Evolutionary conservation across 2,113 vertebrate genomes (phyloP), one percentile per base, ranked within the genome.

Genomic region (Leptobrachium leishanense): DNA sequence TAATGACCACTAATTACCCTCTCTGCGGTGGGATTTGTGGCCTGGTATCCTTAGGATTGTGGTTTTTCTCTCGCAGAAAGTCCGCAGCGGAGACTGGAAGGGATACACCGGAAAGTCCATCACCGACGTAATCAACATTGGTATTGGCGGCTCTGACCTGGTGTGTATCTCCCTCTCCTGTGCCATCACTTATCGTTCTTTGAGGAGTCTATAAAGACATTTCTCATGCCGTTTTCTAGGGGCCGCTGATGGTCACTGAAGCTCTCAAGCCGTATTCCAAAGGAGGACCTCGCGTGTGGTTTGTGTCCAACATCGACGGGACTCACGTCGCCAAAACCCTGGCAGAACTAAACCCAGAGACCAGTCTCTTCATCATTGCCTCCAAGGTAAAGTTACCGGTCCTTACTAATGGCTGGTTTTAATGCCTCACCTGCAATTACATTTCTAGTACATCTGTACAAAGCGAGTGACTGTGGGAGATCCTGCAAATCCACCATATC

Each of bases 251-350:
- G 98, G 98, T 99, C 74, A 98, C 96, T 0, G 98, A 98, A 91
- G 95, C 97, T 1, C 91, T 99, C 76, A 99, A 99, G 87, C 92
- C 93, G 0, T 99, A 99, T 85, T 95, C 96, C 1, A 91, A 95
- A 82, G 95, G 87, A 53, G 97, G 97, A 1, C 98, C 98, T 2
- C 92, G 89, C 1, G 95, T 96, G 43, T 98, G 97, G 96, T 99
- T 98, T 85, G 96, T 99, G 31, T 99, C 98, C 65, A 99, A 99
- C 88, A 99, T 99, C 0, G 98, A 99, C 40, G 98, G 98, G 1
- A 99, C 98, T 4, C 98, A 99, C 83, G 92, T 99, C 74, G 89
- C 95, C 84, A 99, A 99, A 90, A 99, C 98, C 1, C 85, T 99
- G 87, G 93, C 95, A 39, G 84, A 88, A 42, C 95, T 99, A 64